Base-by-base conservation (phyloP, 2,797 vertebrate species). In the Hoplostethus mediterraneus region DNA sequence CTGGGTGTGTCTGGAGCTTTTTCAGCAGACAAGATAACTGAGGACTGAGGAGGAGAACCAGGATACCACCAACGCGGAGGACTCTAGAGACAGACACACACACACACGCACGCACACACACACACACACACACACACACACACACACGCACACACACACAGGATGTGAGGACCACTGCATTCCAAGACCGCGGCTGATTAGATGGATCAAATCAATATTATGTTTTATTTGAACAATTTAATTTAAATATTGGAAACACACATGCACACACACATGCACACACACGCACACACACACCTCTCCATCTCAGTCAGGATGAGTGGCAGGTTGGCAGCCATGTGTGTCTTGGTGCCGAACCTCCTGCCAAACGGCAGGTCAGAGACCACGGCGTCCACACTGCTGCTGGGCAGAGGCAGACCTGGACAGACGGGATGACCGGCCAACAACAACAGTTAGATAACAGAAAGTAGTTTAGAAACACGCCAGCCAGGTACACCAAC, bases 321-420 rank as follows among this genome's bases (percentile, higher is more conserved):
- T 0, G 94, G 95, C 6, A 98, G 86, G 1, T 89, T 73, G 63
- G 91, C 73, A 72, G 81, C 89, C 90, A 93, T 92, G 71, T 95
- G 91, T 52, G 90, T 80, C 55, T 80, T 94, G 80, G 91, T 92
- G 79, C 94, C 94, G 84, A 98, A 99, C 89, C 98, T 98, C 88
- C 95, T 96, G 63, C 97, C 98, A 88, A 99, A 99, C 0, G 97
- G 97, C 83, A 99, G 87, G 83, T 98, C 97, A 30, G 95, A 97
- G 87, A 99, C 87, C 56, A 98, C 89, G 6, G 90, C 81, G 13
- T 98, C 95, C 0, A 97, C 92, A 64, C 94, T 95, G 76, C 90
- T 89, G 2, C 94, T 91, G 28, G 94, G 89, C 61, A 97, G 83
- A 0, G 96, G 97, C 75, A 98, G 87, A 4, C 60, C 97, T 98